A percentile compares a stretch with the other conserved stretches of the same genome.
These are phyloP conservation scores for Andricus grossulariae DNA, from an alignment of 1,140 invertebrate genomes.

Conservation along the genomic window DNA sequence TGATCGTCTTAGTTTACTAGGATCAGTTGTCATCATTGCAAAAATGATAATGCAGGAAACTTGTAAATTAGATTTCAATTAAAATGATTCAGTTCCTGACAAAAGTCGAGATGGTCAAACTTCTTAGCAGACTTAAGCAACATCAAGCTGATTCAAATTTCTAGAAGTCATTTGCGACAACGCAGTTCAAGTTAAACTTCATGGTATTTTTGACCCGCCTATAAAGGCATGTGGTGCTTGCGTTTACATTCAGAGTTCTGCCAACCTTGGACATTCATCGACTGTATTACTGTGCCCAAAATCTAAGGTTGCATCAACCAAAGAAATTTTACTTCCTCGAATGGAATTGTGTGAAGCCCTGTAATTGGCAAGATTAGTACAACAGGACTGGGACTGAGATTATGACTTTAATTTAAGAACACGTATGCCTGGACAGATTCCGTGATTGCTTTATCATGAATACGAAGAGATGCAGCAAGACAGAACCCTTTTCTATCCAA, in stretches of 20 bases:
- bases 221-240: constrained; percentile 33
- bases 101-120: constrained; percentile 4
- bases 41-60: constrained; percentile 62
- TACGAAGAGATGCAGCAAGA: constrained; percentile 54
- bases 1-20: constrained; percentile 55
- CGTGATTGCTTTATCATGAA: constrained; percentile 62
- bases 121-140: neutral
- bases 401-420: constrained; percentile 1
- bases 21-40: constrained; percentile 46
- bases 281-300: constrained; percentile 34
- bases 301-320: constrained; percentile 54
- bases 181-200: constrained; percentile 7
- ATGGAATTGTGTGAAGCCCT: constrained; percentile 48
- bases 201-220: constrained; percentile 40
- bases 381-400: neutral
- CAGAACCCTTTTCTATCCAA: no score
- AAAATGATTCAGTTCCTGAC: constrained; percentile 50
- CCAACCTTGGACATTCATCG: constrained; percentile 32
- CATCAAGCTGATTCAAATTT: neutral
- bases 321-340: constrained; percentile 47
- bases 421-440: constrained; percentile 38
- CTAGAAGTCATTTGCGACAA: constrained; percentile 2
- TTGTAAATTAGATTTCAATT: constrained; percentile 45
- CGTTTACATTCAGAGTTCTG: constrained; percentile 31
- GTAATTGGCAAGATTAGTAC: constrained; percentile 24